phyloP scores from a whole-genome alignment of 2,113 vertebrate species.

The Scopus umbretta region DNA sequence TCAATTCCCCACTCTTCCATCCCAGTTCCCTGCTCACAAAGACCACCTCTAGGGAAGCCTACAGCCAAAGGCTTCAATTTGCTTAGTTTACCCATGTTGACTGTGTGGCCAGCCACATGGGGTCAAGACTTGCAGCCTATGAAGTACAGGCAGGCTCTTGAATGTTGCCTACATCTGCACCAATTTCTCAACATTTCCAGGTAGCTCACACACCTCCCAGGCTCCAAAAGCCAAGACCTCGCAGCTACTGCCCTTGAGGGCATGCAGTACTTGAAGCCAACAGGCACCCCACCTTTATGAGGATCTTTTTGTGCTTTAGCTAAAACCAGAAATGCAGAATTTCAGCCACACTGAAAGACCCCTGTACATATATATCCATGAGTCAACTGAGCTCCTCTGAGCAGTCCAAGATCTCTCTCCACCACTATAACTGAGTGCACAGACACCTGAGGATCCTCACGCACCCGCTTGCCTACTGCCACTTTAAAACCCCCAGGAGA shows the following conservation, averaged over 20 bases:
- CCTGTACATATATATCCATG: not conserved
- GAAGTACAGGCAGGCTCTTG: not conserved
- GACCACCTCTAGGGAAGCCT: not conserved
- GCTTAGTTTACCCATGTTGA: not conserved
- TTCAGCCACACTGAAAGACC: not conserved
- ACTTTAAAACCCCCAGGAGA: not conserved
- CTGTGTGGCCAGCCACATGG: not conserved
- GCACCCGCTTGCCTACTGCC: not conserved
- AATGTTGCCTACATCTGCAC: not conserved
- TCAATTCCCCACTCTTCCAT: not conserved
- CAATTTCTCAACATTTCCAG: not conserved
- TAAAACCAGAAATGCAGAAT: not conserved
- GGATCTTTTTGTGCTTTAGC: not conserved
- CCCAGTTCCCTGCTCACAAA: not conserved
- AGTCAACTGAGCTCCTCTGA: not conserved
- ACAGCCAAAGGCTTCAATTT: not conserved
- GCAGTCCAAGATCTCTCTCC: not conserved
- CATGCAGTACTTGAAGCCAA: not conserved
- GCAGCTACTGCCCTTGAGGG: not conserved
- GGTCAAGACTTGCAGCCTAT: not conserved
- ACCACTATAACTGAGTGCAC: not conserved
- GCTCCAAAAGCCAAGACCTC: not conserved
- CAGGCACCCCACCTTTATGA: not conserved
- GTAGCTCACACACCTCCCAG: not conserved
- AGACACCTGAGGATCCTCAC: not conserved